A percentile compares a stretch with the other conserved stretches of the same genome.
Conservation (phyloP, 35 echinoderm and acorn worm species). For the Lytechinus pictus region DNA sequence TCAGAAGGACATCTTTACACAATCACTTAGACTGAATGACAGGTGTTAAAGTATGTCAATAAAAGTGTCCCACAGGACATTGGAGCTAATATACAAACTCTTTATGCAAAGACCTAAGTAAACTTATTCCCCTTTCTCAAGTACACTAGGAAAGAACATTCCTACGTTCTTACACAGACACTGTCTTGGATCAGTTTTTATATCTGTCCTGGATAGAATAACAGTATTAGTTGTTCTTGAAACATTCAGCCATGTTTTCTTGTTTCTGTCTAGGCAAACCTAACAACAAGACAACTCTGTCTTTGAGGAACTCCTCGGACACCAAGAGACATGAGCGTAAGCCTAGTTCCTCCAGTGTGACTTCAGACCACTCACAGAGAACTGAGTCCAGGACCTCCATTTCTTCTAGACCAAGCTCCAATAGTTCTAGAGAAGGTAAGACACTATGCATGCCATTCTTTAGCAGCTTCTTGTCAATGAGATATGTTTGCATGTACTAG, state of each 20-base stretch:
- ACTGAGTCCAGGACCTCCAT: slow-evolving; percentile 77
- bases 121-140: neutral
- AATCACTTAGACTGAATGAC: neutral
- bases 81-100: neutral
- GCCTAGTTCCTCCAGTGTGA: slow-evolving; percentile 82
- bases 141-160: neutral
- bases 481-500: neutral
- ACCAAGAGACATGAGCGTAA: slow-evolving; percentile 63
- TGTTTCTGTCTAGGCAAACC: slow-evolving; percentile 51
- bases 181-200: neutral
- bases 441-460: neutral
- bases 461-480: neutral
- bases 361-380: slow-evolving; percentile 75
- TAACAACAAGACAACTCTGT: slow-evolving; percentile 56
- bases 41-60: neutral
- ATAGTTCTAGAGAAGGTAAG: slow-evolving; percentile 80
- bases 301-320: slow-evolving; percentile 51
- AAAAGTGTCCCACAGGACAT: neutral
- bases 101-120: neutral
- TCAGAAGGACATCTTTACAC: slow-evolving; percentile 18
- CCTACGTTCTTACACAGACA: neutral
- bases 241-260: neutral
- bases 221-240: neutral
- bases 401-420: slow-evolving; percentile 74
- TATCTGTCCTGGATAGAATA: neutral